A percentile compares a stretch with the other conserved stretches of the same genome.
phyloP scores from a whole-genome alignment of 2,113 vertebrate genomes.

The Ascaphus truei region DNA sequence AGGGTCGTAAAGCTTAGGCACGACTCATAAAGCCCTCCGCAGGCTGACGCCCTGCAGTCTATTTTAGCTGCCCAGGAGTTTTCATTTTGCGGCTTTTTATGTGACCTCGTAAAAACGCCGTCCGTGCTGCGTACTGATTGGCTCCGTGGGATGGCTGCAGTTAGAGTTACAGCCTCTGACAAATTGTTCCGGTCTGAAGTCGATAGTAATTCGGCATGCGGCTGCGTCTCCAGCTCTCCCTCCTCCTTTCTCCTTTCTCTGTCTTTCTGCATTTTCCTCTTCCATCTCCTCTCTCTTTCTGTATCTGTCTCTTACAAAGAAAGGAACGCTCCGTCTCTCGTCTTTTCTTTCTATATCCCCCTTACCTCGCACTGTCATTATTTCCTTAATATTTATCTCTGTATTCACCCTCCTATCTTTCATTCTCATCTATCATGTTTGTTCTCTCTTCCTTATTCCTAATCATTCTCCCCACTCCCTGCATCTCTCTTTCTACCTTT shows the following conservation, averaged over 20 bases:
- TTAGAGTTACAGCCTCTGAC: conserved; percentile 78
- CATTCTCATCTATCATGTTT: not conserved
- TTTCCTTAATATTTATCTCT: too few relatives aligned
- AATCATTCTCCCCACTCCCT: too few relatives aligned
- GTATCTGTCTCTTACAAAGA: too few relatives aligned
- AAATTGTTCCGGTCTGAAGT: conserved; percentile 72
- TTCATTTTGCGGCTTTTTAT: conserved; percentile 81
- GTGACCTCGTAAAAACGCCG: conserved; percentile 71
- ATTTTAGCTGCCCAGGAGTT: conserved; percentile 83
- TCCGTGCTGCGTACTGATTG: conserved; percentile 60
- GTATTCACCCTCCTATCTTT: not conserved
- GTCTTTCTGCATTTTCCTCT: not conserved
- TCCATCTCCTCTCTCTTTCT: too few relatives aligned
- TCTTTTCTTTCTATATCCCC: too few relatives aligned
- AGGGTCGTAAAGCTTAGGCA: conserved; percentile 76
- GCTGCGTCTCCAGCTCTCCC: not conserved
- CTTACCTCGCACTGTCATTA: too few relatives aligned
- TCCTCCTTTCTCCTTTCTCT: not conserved
- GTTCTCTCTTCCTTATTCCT: too few relatives aligned
- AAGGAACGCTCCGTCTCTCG: too few relatives aligned
- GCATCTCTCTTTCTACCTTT: not conserved
- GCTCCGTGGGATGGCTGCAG: conserved; percentile 68
- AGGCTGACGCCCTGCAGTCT: conserved; percentile 73
- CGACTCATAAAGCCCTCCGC: conserved; percentile 78
- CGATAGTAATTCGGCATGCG: conserved; percentile 60